Conservation (phyloP, 2,113 vertebrate species). For the Thamnaconus septentrionalis region DNA sequence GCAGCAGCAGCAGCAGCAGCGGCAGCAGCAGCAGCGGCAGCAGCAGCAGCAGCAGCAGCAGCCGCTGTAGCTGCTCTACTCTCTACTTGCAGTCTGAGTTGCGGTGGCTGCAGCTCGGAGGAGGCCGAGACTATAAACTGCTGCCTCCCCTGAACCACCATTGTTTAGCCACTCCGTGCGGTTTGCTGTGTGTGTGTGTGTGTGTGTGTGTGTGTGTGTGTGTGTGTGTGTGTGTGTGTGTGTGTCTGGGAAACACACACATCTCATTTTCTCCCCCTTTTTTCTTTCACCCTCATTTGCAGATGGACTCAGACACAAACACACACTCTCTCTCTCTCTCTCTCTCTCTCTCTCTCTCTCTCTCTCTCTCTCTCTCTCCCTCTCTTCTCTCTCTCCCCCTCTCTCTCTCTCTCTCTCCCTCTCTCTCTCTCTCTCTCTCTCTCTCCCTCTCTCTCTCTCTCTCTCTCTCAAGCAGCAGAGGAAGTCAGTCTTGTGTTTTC, state of each 20-base stretch:
- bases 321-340: not conserved
- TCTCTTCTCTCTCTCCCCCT: not conserved
- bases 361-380: constrained; percentile 1
- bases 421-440: no score
- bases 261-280: constrained; percentile 11
- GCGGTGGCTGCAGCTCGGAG: constrained; percentile 68
- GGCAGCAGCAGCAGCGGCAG: constrained; percentile 38
- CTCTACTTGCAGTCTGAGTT: constrained; percentile 57
- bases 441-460: no score
- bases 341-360: not conserved
- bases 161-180: constrained; percentile 63
- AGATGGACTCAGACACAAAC: constrained; percentile 28
- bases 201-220: constrained; percentile 3
- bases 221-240: constrained; percentile 41
- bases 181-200: constrained; percentile 61
- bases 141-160: constrained; percentile 60
- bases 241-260: constrained; percentile 41
- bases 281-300: constrained; percentile 3
- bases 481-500: no score
- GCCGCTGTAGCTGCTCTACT: constrained; percentile 59
- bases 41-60: constrained; percentile 37
- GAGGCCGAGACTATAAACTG: constrained; percentile 74
- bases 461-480: no score
- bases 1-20: constrained; percentile 46
- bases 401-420: no score